Conservation (phyloP, 1,140 invertebrate species). For the Drosophila cardini region DNA sequence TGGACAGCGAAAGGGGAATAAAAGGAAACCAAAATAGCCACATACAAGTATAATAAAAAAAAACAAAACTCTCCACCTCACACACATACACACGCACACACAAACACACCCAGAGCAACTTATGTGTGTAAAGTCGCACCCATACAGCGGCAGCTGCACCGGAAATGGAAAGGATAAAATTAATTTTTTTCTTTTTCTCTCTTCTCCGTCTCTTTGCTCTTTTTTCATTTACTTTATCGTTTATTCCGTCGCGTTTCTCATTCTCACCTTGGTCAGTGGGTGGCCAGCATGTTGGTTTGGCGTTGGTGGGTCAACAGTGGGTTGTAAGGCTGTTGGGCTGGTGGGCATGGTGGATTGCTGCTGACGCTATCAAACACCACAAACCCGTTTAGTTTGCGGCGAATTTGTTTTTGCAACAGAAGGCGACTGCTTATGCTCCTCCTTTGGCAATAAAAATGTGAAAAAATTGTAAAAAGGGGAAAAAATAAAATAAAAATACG, state of each 20-base stretch:
- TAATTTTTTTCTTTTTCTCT: slow-evolving; percentile 59
- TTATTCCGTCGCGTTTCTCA: slow-evolving; percentile 34
- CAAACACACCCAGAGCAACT: slow-evolving; percentile 2
- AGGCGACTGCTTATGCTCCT: slow-evolving; percentile 17
- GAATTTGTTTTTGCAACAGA: slow-evolving; percentile 65
- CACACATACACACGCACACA: slow-evolving; percentile 20
- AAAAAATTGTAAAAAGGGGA: slow-evolving; percentile 46
- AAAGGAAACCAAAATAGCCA: slow-evolving; percentile 28
- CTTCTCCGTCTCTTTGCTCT: background rate
- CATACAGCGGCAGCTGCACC: slow-evolving; percentile 23
- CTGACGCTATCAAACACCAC: slow-evolving; percentile 67
- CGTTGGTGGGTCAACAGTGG: slow-evolving; percentile 9
- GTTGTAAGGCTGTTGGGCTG: slow-evolving; percentile 1
- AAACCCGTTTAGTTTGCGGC: slow-evolving; percentile 75
- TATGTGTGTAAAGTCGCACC: slow-evolving; percentile 5
- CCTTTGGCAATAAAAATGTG: slow-evolving; percentile 54
- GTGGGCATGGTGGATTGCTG: slow-evolving; percentile 12
- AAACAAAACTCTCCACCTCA: slow-evolving; percentile 3
- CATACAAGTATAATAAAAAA: slow-evolving; percentile 35
- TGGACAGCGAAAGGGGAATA: slow-evolving; percentile 16
- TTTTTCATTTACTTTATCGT: slow-evolving; percentile 52
- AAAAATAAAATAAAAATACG: slow-evolving; percentile 26
- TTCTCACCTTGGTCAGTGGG: slow-evolving; percentile 41
- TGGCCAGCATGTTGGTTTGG: background rate
- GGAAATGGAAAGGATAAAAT: slow-evolving; percentile 77